These are phyloP conservation scores for Cuculus canorus DNA, from an alignment of 2,797 vertebrate genomes.

Conservation along the genomic window DNA sequence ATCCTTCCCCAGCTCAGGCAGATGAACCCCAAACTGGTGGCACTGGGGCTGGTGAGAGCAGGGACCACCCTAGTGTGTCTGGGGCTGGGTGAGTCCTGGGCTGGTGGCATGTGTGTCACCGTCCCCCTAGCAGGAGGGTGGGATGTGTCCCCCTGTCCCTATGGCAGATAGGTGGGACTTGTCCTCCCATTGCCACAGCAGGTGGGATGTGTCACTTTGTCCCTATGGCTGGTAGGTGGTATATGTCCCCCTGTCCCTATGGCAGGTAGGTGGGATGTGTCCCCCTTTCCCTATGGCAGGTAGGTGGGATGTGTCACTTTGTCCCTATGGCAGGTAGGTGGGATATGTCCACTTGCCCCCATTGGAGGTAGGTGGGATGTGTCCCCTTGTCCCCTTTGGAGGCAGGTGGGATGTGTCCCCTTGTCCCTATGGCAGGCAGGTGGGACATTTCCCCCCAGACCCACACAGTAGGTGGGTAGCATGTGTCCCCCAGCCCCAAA, in stretches of 20 bases:
- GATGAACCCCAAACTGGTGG: neutral
- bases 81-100: neutral
- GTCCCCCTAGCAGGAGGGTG: neutral
- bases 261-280: too few relatives aligned
- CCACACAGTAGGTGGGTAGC: neutral
- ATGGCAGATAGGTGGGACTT: too few relatives aligned
- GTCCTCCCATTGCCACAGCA: too few relatives aligned
- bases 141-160: too few relatives aligned
- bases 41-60: neutral
- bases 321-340: neutral
- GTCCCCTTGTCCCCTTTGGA: neutral
- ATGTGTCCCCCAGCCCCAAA: neutral
- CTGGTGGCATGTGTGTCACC: neutral
- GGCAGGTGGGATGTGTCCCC: neutral
- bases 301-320: neutral
- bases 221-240: too few relatives aligned
- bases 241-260: too few relatives aligned
- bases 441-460: neutral
- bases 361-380: neutral
- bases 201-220: too few relatives aligned
- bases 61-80: accelerated
- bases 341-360: too few relatives aligned
- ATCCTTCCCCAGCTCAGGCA: neutral
- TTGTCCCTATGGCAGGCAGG: neutral
- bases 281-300: too few relatives aligned